Conservation (phyloP, 2,113 vertebrate species). For the Leucosticte australis region DNA sequence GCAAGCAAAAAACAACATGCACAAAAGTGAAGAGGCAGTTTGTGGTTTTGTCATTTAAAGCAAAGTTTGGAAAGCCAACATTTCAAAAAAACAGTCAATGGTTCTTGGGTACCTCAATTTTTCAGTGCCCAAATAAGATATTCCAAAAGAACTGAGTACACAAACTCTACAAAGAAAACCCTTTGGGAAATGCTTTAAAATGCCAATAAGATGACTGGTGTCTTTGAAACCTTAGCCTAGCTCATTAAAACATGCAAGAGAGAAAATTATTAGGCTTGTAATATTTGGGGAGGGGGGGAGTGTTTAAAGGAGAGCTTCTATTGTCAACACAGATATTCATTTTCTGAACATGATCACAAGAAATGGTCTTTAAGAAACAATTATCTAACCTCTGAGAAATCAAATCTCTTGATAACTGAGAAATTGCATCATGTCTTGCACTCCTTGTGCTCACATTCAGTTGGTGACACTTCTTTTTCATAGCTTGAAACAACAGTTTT, state of each 20-base stretch:
- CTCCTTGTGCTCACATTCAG: background rate
- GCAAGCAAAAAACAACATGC: background rate
- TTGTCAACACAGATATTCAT: background rate
- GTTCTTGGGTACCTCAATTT: background rate
- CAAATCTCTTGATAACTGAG: background rate
- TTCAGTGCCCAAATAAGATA: background rate
- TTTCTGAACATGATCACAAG: background rate
- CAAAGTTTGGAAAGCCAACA: background rate
- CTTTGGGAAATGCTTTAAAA: background rate
- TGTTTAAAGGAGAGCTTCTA: background rate
- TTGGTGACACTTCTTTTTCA: background rate
- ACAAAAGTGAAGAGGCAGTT: background rate
- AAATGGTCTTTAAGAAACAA: background rate
- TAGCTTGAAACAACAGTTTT: background rate
- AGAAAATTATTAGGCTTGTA: background rate
- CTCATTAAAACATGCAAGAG: background rate
- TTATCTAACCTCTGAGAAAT: background rate
- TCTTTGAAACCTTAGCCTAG: background rate
- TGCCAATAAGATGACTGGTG: accelerated
- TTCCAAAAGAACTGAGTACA: background rate
- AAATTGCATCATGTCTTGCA: background rate
- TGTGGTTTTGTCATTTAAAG: background rate
- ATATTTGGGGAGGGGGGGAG: background rate
- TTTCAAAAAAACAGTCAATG: background rate
- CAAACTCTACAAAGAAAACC: background rate